A percentile compares a stretch with the other conserved stretches of the same genome.
phyloP scores from a whole-genome alignment of 2,797 vertebrate species.

The Propithecus deckenii region DNA sequence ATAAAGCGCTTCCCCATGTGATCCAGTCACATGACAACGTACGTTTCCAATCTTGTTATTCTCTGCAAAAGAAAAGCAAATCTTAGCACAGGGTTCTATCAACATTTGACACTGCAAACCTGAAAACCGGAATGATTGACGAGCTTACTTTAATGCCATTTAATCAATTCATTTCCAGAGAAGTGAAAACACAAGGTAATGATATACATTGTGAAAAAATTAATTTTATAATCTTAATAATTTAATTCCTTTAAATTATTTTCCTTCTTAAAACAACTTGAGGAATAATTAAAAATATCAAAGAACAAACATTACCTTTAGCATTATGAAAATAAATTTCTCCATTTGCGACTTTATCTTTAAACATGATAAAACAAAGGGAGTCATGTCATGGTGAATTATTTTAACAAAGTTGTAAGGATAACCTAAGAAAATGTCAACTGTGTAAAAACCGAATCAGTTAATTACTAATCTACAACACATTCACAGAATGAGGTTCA shows the following conservation, averaged over 20 bases:
- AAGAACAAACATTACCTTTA: slow-evolving; percentile 6
- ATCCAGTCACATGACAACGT: slow-evolving; percentile 93
- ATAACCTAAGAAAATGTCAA: slow-evolving; percentile 25
- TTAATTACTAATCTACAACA: neutral
- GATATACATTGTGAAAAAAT: neutral
- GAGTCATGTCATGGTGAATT: neutral
- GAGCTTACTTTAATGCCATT: slow-evolving; percentile 52
- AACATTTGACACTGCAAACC: neutral
- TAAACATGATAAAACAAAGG: slow-evolving; percentile 11
- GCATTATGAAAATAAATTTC: neutral
- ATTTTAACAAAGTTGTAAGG: slow-evolving; percentile 21
- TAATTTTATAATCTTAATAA: neutral
- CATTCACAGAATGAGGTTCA: neutral
- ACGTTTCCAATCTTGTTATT: slow-evolving; percentile 90
- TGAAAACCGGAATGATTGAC: neutral
- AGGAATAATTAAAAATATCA: neutral
- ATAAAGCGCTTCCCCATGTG: slow-evolving; percentile 94
- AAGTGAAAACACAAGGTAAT: neutral
- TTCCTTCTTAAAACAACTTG: neutral
- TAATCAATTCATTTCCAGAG: neutral
- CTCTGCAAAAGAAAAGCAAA: slow-evolving; percentile 89
- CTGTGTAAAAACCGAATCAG: neutral
- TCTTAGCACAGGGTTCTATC: slow-evolving; percentile 66
- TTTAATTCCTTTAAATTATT: neutral
- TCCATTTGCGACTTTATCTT: neutral